Base-by-base conservation (phyloP, 2,113 vertebrate species). In the Alaudala cheleensis region DNA sequence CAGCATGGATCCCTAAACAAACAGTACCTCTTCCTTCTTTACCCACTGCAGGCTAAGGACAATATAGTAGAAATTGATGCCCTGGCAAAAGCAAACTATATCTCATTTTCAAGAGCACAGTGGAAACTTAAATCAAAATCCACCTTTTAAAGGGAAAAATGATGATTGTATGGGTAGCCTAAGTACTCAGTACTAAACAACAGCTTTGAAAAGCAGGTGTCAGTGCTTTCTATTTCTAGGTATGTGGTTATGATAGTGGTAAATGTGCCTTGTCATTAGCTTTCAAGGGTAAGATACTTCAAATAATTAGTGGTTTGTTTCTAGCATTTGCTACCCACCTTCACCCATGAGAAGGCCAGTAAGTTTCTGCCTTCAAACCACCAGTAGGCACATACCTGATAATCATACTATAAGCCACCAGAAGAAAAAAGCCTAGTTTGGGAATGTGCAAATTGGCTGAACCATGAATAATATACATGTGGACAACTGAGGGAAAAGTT, bases 301-400 rank as follows among this genome's bases (percentile, higher is more conserved):
- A 92, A 92, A 95, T 82, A 87, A 73, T 82, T 77, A 85, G 87
- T 44, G 74, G 84, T 82, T 94, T 92, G 44, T 42, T 72, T 89
- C 73, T 69, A 80, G n/a, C 45, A 58, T 82, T 87, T 81, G 56
- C 66, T 93, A 76, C 54, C 81, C 53, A 85, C 62, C 62, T 77
- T 79, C 58, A 88, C 20, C 25, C 29, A 44, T 44, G 57, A 84
- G 69, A 81, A 88, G 25, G 50, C n/a, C 17, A 74, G 4, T 20
- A 45, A 5, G 6, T 34, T 81, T 71, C 80, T 92, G 65, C 72
- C 26, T 89, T 84, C 44, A 94, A 78, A 60, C 31, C 56, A 89
- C 31, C 16, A 26, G 44, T 6, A 92, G 80, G 44, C 70, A 84
- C 20, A 28, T 67, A 19, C 70, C 69, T 89, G 56, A 88, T 65